Evolutionary conservation across 2,888 invertebrate genomes (phyloP), one percentile per base, ranked within the genome.

Genomic region (Athrips mouffetella): DNA sequence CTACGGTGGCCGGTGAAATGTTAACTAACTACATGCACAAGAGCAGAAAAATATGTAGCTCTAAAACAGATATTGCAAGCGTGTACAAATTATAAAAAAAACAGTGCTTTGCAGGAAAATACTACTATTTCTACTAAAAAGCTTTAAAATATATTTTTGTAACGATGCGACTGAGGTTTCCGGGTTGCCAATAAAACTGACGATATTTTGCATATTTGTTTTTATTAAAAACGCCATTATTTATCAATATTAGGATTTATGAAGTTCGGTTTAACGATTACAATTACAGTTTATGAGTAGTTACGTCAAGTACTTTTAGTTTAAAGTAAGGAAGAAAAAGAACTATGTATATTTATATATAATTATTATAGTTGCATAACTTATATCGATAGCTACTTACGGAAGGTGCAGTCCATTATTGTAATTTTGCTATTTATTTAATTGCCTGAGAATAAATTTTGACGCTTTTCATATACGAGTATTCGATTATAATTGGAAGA

Each of bases 171-270:
- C 48, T 33, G 27, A 45, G 29, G 53, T 48, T 44, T 33, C 56
- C 63, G 65, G 53, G 54, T 39, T 47, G 49, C 57, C 59, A 88
- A 87, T 87, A 78, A 88, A 87, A 88, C 86, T 67, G 77, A 66
- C 80, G 73, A 71, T 76, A 58, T 72, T 79, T 83, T 83, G 78
- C 80, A 81, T 87, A 86, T 80, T 83, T 86, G 80, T 86, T 88
- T 82, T 88, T 88, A 87, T 87, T 88, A 86, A 88, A 88, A 88
- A 86, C 88, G 87, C 87, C 87, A 87, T 88, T 84, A 86, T 86
- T 44, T 79, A 85, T 88, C 86, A 86, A 82, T 88, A 87, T 88
- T 87, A 88, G 86, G 88, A 88, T 85, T 87, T 86, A 87, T 84
- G 88, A 87, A 87, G 85, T 85, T 85, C 85, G 74, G 86, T 87